phyloP scores from a whole-genome alignment of 2,797 vertebrate species.

The Pelochelys cantorii region DNA sequence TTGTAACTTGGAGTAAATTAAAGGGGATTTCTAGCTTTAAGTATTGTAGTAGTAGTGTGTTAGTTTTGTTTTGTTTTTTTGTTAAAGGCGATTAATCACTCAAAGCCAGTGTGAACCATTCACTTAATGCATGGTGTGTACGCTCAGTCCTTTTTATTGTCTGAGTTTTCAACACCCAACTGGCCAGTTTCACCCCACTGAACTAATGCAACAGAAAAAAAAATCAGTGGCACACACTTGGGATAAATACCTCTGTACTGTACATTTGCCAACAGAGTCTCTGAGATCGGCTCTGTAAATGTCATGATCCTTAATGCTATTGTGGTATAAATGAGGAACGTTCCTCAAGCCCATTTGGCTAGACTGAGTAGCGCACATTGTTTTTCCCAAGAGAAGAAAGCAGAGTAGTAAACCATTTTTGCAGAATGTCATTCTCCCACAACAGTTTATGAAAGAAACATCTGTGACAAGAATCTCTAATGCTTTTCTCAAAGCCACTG shows the following conservation, averaged over 20 bases:
- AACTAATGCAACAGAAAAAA: conserved; percentile 67
- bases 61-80: neutral
- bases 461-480: conserved; percentile 91
- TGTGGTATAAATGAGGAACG: conserved; percentile 81
- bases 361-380: conserved; percentile 80
- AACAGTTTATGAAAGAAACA: conserved; percentile 91
- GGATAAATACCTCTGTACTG: conserved; percentile 79
- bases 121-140: conserved; percentile 71
- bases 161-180: conserved; percentile 69
- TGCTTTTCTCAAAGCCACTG: conserved; percentile 83
- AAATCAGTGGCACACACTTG: conserved; percentile 75
- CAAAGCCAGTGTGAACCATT: conserved; percentile 69
- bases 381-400: conserved; percentile 85
- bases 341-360: conserved; percentile 83
- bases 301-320: conserved; percentile 81
- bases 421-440: conserved; percentile 87
- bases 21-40: conserved; percentile 56
- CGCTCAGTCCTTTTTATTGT: conserved; percentile 68
- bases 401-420: conserved; percentile 86
- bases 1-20: conserved; percentile 42
- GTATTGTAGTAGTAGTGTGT: conserved; percentile 35
- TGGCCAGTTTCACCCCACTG: conserved; percentile 69
- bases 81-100: conserved; percentile 74
- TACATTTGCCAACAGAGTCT: conserved; percentile 81
- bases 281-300: conserved; percentile 82